Base-by-base conservation (phyloP, 2,888 invertebrate genomes). In the Acleris emargana region DNA sequence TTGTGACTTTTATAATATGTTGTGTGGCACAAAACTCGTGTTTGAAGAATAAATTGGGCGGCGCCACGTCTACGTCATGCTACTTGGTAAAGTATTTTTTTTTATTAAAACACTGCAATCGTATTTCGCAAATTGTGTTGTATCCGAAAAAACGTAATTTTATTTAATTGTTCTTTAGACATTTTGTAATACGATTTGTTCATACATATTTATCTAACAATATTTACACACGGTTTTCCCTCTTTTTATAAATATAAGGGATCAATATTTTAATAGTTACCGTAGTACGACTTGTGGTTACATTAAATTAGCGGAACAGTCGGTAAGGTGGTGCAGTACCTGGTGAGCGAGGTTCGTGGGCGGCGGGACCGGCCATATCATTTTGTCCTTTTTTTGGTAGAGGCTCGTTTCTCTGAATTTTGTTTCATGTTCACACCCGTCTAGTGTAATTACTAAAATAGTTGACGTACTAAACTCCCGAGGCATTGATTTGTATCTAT, bases 1-100 rank as follows among this genome's bases (percentile, higher is more conserved):
- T 82, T 87, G 89, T 80, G 77, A 79, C 77, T 76, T 76, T 82
- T 80, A 82, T 82, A 82, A 81, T 74, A 86, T 89, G 83, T 81
- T 86, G 83, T 82, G 89, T 90, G 89, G 83, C 78, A 80, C 69
- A 76, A 82, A 78, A 81, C 76, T 72, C 82, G 89, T 91, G 90
- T 82, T 80, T 83, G 81, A 76, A 76, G 81, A 83, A 83, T 89
- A 86, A 81, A 79, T 85, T 84, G 79, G 82, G 81, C 77, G 83
- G 76, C 81, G 78, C 75, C 76, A 76, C 75, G 78, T 81, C 84
- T 86, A 84, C 90, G 88, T 82, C 84, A 91, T 91, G 91, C 76
- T 87, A 78, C 80, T 77, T 77, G 91, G 91, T 91, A 90, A 82
- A 66, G 78, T 83, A 80, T 74, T 45, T 57, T 28, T 57, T n/a